A percentile compares a stretch with the other conserved stretches of the same genome.
These are phyloP conservation scores for Zosterops pallidus DNA, from an alignment of 2,113 vertebrate species.

Conservation along the genomic window DNA sequence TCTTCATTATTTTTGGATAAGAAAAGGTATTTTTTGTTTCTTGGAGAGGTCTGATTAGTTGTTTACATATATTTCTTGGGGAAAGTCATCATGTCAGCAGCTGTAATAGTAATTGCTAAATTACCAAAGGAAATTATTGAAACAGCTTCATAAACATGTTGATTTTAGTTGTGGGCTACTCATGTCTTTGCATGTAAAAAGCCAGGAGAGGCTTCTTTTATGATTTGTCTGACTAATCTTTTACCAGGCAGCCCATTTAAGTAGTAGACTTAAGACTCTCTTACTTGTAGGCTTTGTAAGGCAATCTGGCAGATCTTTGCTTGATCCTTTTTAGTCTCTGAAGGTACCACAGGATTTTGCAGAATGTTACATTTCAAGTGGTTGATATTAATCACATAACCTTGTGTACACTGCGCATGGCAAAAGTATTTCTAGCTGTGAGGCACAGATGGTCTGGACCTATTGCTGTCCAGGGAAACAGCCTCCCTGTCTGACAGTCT, in stretches of 20 bases:
- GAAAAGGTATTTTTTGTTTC: background rate
- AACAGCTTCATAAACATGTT: background rate
- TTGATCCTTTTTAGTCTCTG: background rate
- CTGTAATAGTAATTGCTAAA: background rate
- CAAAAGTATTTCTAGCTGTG: background rate
- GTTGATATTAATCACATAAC: background rate
- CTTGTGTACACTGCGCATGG: background rate
- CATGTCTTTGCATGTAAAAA: background rate
- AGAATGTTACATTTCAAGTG: background rate
- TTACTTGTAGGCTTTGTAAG: background rate
- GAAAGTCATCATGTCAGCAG: background rate
- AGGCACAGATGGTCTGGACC: slow-evolving; percentile 28
- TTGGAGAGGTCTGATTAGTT: background rate
- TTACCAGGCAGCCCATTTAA: background rate
- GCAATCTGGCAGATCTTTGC: background rate
- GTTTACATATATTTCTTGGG: background rate
- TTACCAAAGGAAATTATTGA: background rate
- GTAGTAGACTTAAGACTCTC: background rate
- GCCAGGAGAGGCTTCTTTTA: background rate
- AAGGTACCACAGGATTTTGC: background rate
- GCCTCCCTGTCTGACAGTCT: background rate
- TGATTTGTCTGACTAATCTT: background rate
- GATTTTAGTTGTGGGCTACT: background rate
- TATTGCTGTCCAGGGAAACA: background rate
- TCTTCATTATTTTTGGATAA: background rate